Base-by-base conservation (phyloP, 2,888 invertebrate species). In the Amphipyra tragopoginis region DNA sequence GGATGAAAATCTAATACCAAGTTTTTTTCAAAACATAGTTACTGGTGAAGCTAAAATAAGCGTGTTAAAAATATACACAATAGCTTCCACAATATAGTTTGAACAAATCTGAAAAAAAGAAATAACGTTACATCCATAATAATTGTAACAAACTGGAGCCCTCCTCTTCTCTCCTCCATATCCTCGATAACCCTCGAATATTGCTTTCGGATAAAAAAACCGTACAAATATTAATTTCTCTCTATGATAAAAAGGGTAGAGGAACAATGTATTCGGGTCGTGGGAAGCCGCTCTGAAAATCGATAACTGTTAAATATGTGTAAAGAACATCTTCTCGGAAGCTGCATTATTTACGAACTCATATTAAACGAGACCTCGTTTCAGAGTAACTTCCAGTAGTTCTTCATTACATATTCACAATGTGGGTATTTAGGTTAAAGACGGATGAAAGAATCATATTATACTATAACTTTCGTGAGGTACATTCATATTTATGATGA, bases 211-310 rank as follows among this genome's bases (percentile, higher is more conserved):
- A 52, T 59, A 57, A 63, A 55, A 63, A 62, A 54, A 48, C 66
- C 57, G 51, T 62, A 76, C 56, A 66, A 74, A 77, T 71, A 77
- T 74, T 73, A 77, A 74, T 71, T 72, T 75, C n/a, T 66, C 50
- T 59, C 50, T 59, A 58, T 62, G 60, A 66, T 71, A 66, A 74
- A 77, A 78, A 69, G 63, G 74, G 58, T 54, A 54, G 43, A 63
- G 49, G 52, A 67, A 77, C 75, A 68, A 69, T 69, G 61, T 60
- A 54, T 63, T 56, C 38, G 57, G 52, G 48, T 45, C 39, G 48
- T 42, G 43, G 47, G 50, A 40, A 58, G 53, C 57, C 62, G 53
- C 50, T 50, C 62, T 39, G 53, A 45, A 76, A 75, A 75, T 79
- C 78, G 63, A 72, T 79, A 75, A 47, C 66, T 63, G 64, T 64